Percentiles rank a stretch among this genome's conserved stretches.
These are phyloP conservation scores for Cardiocondyla obscurior DNA, from an alignment of 1,140 invertebrate genomes.

Conservation along the genomic window DNA sequence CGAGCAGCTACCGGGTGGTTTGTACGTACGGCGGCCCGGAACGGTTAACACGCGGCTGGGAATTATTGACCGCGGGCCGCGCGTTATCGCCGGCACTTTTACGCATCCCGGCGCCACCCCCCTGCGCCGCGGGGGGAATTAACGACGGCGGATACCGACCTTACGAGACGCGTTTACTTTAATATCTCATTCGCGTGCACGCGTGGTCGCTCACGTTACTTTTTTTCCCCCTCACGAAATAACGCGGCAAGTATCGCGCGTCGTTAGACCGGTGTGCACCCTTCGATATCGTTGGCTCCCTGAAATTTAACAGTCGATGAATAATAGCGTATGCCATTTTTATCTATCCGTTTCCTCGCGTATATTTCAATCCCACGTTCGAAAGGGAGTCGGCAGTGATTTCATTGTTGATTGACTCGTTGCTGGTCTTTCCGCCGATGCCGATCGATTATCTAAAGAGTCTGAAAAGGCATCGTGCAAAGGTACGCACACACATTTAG, in stretches of 20 bases:
- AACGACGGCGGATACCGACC: conserved; percentile 21
- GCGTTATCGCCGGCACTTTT: conserved; percentile 39
- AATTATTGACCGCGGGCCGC: conserved; percentile 42
- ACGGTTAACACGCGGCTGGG: conserved; percentile 16
- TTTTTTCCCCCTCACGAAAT: background rate
- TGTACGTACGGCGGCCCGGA: background rate
- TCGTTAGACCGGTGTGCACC: background rate
- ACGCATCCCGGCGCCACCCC: background rate
- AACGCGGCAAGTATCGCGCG: background rate
- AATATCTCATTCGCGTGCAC: background rate
- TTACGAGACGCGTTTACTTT: conserved; percentile 26
- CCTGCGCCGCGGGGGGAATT: conserved; percentile 18
- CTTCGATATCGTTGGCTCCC: background rate
- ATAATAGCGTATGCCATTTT: background rate
- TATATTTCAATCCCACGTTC: background rate
- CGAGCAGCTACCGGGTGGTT: conserved; percentile 46
- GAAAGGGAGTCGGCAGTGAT: no score
- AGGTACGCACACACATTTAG: no score
- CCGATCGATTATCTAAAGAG: no score
- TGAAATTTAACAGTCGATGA: background rate
- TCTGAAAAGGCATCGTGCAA: no score
- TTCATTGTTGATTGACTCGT: no score
- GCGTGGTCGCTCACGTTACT: background rate
- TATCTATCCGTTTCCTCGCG: background rate
- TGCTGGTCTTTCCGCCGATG: no score